phyloP scores from a whole-genome alignment of 2,797 vertebrate genomes.

The Crenichthys baileyi region DNA sequence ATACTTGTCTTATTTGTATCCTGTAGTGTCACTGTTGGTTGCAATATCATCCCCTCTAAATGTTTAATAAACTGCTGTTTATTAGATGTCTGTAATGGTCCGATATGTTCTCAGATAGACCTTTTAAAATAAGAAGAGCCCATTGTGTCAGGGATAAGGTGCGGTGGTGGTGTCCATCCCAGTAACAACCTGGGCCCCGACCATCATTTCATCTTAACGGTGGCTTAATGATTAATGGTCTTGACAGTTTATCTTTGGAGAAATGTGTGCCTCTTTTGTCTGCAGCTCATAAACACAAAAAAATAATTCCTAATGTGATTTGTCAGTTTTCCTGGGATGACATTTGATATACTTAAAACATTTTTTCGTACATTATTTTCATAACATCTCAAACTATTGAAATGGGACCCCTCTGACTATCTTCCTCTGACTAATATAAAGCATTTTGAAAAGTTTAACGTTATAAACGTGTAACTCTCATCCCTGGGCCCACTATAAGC shows the following conservation, averaged over 20 bases:
- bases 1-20: not conserved
- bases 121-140: conserved; percentile 36
- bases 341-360: too few relatives aligned
- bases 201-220: too few relatives aligned
- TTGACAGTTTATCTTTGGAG: too few relatives aligned
- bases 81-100: conserved; percentile 20
- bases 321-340: too few relatives aligned
- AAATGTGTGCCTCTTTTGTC: too few relatives aligned
- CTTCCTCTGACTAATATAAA: not conserved
- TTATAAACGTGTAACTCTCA: not conserved
- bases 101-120: conserved; percentile 30
- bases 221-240: too few relatives aligned
- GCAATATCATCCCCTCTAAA: conserved; percentile 19
- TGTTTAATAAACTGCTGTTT: conserved; percentile 40
- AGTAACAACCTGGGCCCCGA: too few relatives aligned
- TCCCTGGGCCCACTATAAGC: conserved; percentile 27
- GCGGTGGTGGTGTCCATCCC: not conserved
- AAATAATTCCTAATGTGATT: too few relatives aligned
- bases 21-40: conserved; percentile 15
- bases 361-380: too few relatives aligned
- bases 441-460: conserved; percentile 12
- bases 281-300: too few relatives aligned
- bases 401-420: not conserved
- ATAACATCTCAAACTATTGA: too few relatives aligned
- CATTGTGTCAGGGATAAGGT: conserved; percentile 52